Evolutionary conservation across 2,797 vertebrate genomes (phyloP), one percentile per base, ranked within the genome.

Genomic region (Enteromius anoplus): DNA sequence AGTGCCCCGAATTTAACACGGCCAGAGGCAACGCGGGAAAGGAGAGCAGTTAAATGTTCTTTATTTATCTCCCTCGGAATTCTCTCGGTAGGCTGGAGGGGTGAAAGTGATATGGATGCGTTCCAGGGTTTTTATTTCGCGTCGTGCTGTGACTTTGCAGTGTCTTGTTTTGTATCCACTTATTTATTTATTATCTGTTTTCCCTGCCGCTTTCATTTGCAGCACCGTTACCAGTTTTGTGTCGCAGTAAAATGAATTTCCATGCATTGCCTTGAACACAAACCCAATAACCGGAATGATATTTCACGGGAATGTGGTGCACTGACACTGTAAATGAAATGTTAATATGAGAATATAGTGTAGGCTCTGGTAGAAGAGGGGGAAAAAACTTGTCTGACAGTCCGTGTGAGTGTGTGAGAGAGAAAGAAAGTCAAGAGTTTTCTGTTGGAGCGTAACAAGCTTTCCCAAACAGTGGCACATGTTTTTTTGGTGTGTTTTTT

Each of bases 1-100:
- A 88, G 76, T 84, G 88, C 85, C 88, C 87, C 2, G 85, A 86
- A 88, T 86, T 86, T 85, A 85, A 88, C 86, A 86, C 72, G 73
- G 86, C 86, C 86, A 64, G 83, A 87, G 87, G 89, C 86, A 75
- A 85, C 10, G 62, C 45, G 17, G 69, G 77, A 73, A 83, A 75
- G 65, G 75, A 75, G 78, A 66, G 83, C 49, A 42, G 80, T 89
- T 85, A 87, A 89, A 88, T 77, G 66, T 81, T 64, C 80, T 76
- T 86, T 84, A 85, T 88, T 88, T 86, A 87, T 69, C 75, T 82
- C 82, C 72, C 78, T 80, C 68, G 29, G 68, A 80, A 75, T 58
- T 81, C 68, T 84, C 82, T 60, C 71, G 84, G 70, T 77, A 34
- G 86, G 80, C 80, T 64, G 78, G 65, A 86, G 45, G 66, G 80